phyloP scores from a whole-genome alignment of 1,140 invertebrate genomes.

The Scaptomyza hsui region DNA sequence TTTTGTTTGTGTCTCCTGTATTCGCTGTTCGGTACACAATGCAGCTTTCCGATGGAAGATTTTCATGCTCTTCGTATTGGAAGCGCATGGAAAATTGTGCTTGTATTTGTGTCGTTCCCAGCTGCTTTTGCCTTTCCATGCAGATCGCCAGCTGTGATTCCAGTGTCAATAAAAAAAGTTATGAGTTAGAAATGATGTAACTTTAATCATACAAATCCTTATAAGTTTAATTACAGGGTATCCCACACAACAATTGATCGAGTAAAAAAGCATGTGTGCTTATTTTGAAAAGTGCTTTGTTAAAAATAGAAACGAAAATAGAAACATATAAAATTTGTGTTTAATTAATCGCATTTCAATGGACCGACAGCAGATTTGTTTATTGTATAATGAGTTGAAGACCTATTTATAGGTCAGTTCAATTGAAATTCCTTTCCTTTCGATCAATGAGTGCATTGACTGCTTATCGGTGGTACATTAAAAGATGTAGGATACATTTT shows the following conservation, averaged over 20 bases:
- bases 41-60: conserved; percentile 12
- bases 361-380: conserved; percentile 40
- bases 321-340: conserved; percentile 25
- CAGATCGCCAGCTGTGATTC: conserved; percentile 3
- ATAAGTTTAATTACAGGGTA: conserved; percentile 10
- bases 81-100: neutral
- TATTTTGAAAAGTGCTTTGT: conserved; percentile 14
- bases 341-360: conserved; percentile 42
- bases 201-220: too few species aligned
- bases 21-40: too few species aligned
- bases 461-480: conserved; percentile 24
- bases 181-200: too few species aligned
- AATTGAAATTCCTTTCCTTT: conserved; percentile 14
- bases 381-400: conserved; percentile 28
- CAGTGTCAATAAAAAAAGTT: too few species aligned
- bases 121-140: conserved; percentile 1
- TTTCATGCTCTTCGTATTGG: neutral
- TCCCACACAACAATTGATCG: neutral
- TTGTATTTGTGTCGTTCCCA: neutral
- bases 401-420: conserved; percentile 36
- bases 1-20: neutral
- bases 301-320: conserved; percentile 20
- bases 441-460: conserved; percentile 43
- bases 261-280: conserved; percentile 3
- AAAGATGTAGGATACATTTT: conserved; percentile 27